Percentiles rank a stretch among this genome's conserved stretches.
Evolutionary conservation across 2,888 invertebrate genomes (phyloP).

Genomic region (Apodemia mormo): DNA sequence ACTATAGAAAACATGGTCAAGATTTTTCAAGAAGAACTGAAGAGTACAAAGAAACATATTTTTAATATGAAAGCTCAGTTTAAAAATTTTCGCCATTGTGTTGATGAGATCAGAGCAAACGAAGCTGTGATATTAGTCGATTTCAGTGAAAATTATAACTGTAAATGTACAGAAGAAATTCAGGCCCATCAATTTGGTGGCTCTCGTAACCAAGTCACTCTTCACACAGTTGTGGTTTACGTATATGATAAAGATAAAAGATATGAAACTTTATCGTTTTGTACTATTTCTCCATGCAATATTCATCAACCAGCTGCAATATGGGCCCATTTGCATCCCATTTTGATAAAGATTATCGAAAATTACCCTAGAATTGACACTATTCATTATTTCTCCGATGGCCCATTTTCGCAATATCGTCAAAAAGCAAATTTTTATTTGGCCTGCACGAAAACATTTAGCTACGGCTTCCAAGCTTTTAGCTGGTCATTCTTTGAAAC

Average conservation of each 20-base stretch:
- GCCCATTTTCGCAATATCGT: neutral
- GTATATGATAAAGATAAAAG: too few relatives aligned
- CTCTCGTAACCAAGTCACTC: constrained; percentile 45
- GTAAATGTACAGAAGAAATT: constrained; percentile 41
- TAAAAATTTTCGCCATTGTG: constrained; percentile 27
- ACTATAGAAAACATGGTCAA: constrained; percentile 21
- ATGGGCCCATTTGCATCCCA: constrained; percentile 53
- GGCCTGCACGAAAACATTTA: neutral
- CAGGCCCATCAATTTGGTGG: constrained; percentile 39
- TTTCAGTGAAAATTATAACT: constrained; percentile 51
- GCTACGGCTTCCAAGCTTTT: neutral
- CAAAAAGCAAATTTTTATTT: constrained; percentile 19
- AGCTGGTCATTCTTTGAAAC: constrained; percentile 3
- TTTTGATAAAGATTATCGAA: constrained; percentile 30
- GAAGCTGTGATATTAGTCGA: constrained; percentile 36
- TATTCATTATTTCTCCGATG: constrained; percentile 41
- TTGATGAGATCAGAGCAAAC: constrained; percentile 27
- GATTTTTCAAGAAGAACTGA: constrained; percentile 32
- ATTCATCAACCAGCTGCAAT: constrained; percentile 52
- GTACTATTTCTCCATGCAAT: constrained; percentile 46
- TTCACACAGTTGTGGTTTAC: constrained; percentile 53
- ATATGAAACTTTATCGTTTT: constrained; percentile 33
- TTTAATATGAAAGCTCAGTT: constrained; percentile 34
- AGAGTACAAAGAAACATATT: constrained; percentile 31
- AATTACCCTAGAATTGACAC: constrained; percentile 30